These are phyloP conservation scores for Megathymus violae DNA, from an alignment of 1,140 invertebrate species.

Conservation along the genomic window DNA sequence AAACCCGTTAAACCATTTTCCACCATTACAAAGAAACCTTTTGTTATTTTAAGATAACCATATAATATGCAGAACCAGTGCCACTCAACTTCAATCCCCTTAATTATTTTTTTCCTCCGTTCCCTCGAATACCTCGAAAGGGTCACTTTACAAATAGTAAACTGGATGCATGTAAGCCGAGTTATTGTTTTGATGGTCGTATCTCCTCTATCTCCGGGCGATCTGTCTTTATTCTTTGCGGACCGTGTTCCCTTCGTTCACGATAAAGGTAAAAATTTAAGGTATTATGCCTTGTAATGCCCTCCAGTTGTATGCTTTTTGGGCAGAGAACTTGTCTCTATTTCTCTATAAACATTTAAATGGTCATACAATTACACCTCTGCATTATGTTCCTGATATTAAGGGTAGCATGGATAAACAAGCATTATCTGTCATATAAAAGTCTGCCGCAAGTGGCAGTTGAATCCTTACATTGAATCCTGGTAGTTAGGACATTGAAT, in stretches of 20 bases:
- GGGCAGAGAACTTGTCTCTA: too few species aligned
- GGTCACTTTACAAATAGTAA: constrained; percentile 53
- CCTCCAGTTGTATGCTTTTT: constrained; percentile 23
- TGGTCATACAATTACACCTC: too few species aligned
- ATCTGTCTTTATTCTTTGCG: constrained; percentile 47
- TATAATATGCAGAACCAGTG: constrained; percentile 16
- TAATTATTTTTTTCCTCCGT: constrained; percentile 30
- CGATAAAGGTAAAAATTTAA: constrained; percentile 48
- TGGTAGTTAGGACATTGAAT: too few species aligned
- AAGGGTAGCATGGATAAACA: too few species aligned
- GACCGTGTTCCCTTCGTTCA: constrained; percentile 45
- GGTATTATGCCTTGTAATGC: constrained; percentile 41
- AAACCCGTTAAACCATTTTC: too few species aligned
- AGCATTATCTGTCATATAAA: too few species aligned
- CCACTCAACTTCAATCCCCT: not conserved
- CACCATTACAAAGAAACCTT: not conserved
- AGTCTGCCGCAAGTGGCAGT: too few species aligned
- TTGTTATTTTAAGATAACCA: not conserved
- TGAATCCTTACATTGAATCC: too few species aligned
- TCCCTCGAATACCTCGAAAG: constrained; percentile 39
- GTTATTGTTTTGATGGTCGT: constrained; percentile 49
- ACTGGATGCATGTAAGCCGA: constrained; percentile 39
- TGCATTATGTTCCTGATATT: too few species aligned
- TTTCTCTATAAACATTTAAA: too few species aligned
- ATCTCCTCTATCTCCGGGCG: constrained; percentile 27